phyloP scores from a whole-genome alignment of 2,888 invertebrate genomes.

The Drosophila affinis region DNA sequence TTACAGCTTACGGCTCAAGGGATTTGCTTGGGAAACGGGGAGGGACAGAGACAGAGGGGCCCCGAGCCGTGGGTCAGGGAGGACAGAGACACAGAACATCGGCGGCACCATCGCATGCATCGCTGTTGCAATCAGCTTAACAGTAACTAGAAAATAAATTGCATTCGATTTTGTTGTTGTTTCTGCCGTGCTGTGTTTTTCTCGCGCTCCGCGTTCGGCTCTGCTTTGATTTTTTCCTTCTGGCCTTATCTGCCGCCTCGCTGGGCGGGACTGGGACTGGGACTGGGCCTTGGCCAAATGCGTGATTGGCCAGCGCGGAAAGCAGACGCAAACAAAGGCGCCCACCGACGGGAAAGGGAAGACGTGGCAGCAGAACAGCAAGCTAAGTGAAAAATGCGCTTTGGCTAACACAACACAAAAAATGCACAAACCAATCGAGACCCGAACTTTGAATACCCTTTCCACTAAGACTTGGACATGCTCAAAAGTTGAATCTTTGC shows the following conservation, averaged over 20 bases:
- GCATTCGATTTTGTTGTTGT: constrained; percentile 74
- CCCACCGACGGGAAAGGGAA: constrained; percentile 8
- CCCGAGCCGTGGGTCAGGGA: not conserved
- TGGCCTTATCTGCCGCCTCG: constrained; percentile 36
- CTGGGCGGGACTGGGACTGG: constrained; percentile 22
- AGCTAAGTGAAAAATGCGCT: constrained; percentile 46
- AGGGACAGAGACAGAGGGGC: not conserved
- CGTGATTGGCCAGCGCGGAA: constrained; percentile 70
- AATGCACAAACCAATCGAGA: not conserved
- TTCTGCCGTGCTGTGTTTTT: constrained; percentile 18
- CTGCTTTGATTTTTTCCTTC: constrained; percentile 36
- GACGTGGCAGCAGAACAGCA: constrained; percentile 34
- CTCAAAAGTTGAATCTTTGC: too few relatives aligned
- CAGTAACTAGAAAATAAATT: constrained; percentile 80
- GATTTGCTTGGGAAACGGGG: constrained; percentile 46
- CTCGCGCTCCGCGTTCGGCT: constrained; percentile 12
- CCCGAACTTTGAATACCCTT: constrained; percentile 1
- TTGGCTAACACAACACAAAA: constrained; percentile 33
- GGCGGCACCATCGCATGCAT: constrained; percentile 34
- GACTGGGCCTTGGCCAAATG: constrained; percentile 56
- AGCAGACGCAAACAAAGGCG: constrained; percentile 47
- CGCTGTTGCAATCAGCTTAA: constrained; percentile 78
- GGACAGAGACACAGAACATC: constrained; percentile 24
- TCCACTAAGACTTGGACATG: not conserved
- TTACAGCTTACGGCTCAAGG: constrained; percentile 64